Evolutionary conservation across 2,797 vertebrate species (phyloP), one percentile per base, ranked within the genome.

Genomic region (Halcyon badia): DNA sequence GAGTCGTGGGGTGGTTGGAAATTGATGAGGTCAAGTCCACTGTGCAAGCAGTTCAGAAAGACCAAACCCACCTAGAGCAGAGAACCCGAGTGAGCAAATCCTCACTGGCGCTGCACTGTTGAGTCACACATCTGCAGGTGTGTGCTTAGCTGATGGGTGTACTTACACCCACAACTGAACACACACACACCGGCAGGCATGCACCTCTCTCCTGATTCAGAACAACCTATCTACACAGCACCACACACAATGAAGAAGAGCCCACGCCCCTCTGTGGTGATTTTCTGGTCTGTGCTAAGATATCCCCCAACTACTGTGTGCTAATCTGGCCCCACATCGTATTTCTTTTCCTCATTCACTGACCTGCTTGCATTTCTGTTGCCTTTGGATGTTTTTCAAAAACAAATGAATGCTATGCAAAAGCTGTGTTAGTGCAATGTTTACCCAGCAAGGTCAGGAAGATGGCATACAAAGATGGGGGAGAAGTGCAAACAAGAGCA

Each of bases 401-500:
- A 76, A 7, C 35, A 42, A 80, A 80, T 35, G 48, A 89, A 57
- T 41, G 39, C 78, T 60, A 4, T 80, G 78, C 57, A 94, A 91
- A 85, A 94, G 37, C 71, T 83, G 41, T 81, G 56, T 39, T 57
- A 83, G 15, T 52, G 82, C 84, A 95, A 81, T 78, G 44, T 85
- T 90, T 94, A 25, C 71, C 44, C 3, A 5, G 68, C 69, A 78
- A 73, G 84, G 77, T 95, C 89, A 65, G 87, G 79, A 92, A 81
- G 56, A 89, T 89, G 87, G 39, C 57, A 54, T 12, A 58, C 37
- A 85, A 66, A 76, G 87, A 80, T 83, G 76, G 86, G 71, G 92
- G 79, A 89, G 87, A 92, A 87, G 21, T 5, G 76, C 94, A 94
- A 95, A 92, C 72, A 90, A 48, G 25, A 80, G 44, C 71, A 72